phyloP scores from a whole-genome alignment of 2,113 vertebrate species.

The Pomatorhinus ruficollis region DNA sequence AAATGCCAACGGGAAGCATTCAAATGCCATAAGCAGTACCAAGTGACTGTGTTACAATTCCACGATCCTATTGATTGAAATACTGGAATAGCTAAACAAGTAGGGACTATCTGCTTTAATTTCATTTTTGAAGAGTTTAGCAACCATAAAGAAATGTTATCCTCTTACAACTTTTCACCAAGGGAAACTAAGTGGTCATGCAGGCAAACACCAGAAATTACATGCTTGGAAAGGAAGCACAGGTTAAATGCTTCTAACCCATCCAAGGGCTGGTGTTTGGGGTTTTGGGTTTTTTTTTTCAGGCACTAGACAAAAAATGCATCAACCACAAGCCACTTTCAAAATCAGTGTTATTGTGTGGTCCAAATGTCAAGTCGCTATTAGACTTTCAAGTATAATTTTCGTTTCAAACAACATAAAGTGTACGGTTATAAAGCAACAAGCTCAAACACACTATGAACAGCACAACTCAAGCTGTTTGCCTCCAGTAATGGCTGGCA shows the following conservation, averaged over 20 bases:
- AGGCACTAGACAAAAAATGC: background rate
- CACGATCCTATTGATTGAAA: background rate
- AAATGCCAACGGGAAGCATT: background rate
- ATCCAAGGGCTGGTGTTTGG: background rate
- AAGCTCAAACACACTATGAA: background rate
- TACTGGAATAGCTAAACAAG: background rate
- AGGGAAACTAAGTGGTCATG: background rate
- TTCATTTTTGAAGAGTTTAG: background rate
- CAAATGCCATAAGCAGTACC: background rate
- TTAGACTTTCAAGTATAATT: background rate
- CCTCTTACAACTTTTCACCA: background rate
- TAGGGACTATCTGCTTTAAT: background rate
- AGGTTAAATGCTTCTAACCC: background rate
- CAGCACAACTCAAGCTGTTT: background rate
- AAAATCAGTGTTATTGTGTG: background rate
- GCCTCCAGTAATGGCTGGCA: background rate
- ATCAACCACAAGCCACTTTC: background rate
- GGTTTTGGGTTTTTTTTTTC: background rate
- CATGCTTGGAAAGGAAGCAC: background rate
- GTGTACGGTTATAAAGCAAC: background rate
- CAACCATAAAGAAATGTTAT: background rate
- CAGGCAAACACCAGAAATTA: background rate
- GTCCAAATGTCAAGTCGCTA: background rate
- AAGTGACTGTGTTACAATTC: background rate
- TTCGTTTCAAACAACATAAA: background rate